phyloP scores from a whole-genome alignment of 2,888 invertebrate genomes.

The Cecidostiba fungosa region DNA sequence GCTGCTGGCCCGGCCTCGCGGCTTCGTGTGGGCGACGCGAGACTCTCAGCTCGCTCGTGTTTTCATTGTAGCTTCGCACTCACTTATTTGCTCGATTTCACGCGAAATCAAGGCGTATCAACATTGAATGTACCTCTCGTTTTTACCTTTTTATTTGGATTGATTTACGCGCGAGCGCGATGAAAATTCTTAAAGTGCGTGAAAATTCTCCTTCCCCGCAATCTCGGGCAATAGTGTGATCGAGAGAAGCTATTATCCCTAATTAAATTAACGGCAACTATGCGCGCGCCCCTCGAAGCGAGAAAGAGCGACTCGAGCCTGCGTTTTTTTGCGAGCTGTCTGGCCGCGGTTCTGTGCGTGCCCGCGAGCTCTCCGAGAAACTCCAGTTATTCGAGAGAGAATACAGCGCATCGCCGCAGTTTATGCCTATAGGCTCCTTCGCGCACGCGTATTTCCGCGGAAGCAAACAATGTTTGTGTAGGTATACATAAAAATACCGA shows the following conservation, averaged over 20 bases:
- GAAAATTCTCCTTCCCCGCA: background rate
- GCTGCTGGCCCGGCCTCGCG: background rate
- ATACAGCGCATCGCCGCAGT: conserved; percentile 6
- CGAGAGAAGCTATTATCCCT: conserved; percentile 53
- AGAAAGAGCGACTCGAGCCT: background rate
- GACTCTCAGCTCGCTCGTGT: conserved; percentile 19
- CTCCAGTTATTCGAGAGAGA: conserved; percentile 49
- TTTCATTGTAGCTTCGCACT: conserved; percentile 15
- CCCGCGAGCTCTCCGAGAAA: conserved; percentile 26
- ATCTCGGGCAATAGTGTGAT: conserved; percentile 46
- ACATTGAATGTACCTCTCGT: background rate
- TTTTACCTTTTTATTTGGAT: background rate
- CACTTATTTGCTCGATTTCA: background rate
- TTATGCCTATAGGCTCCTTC: background rate
- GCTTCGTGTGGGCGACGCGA: conserved; percentile 24
- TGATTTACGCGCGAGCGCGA: background rate
- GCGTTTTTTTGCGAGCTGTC: conserved; percentile 52
- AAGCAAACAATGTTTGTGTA: background rate
- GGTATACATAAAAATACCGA: background rate
- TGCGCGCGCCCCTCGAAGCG: conserved; percentile 37
- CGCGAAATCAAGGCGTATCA: background rate
- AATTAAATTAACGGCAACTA: conserved; percentile 59
- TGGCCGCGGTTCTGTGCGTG: conserved; percentile 15
- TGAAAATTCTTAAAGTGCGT: background rate
- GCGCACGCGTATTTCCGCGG: conserved; percentile 25